Evolutionary conservation across 2,888 invertebrate genomes (phyloP), one percentile per base, ranked within the genome.

Genomic region (Hedya salicella): DNA sequence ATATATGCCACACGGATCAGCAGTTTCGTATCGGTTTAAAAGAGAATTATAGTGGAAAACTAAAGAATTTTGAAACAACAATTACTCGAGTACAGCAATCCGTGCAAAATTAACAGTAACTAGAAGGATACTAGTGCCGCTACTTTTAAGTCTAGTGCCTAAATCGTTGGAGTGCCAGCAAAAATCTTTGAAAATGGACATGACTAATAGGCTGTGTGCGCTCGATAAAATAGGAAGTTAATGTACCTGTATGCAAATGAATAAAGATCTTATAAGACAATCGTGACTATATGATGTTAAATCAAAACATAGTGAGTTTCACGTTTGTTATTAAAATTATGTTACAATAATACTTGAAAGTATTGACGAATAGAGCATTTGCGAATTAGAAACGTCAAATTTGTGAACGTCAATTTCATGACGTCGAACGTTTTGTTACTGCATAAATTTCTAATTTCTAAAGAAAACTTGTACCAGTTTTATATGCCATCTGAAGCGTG

Each of bases 401-500:
- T 64, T 17, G 67, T 68, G 60, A 71, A 62, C 60, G 69, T 71
- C 71, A 71, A 39, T 53, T 21, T 16, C 16, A 11, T 36, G 60
- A 62, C 40, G 16, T 36, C n/a, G 0, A 40, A 40, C 52, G 65
- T 65, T 65, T 65, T 2, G 56, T 21, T 63, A 63, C 25, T 62
- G 54, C 54, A 54, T 50, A 0, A 50, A 30, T 30, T n/a, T 5
- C 21, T 4, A 46, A 46, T n/a, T n/a, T n/a, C 25, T 25, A 11
- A 11, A 4, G 14, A 14, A 30, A 4, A 21, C 11, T n/a, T n/a
- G 5, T 13, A 13, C n/a, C n/a, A n/a, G n/a, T n/a, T n/a, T n/a
- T n/a, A n/a, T n/a, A n/a, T n/a, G n/a, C n/a, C n/a, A n/a, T n/a
- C n/a, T n/a, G n/a, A n/a, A n/a, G n/a, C n/a, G n/a, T n/a, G n/a